A percentile compares a stretch with the other conserved stretches of the same genome.
phyloP scores from a whole-genome alignment of 2,888 invertebrate genomes.

The Rhyacophila evoluta region DNA sequence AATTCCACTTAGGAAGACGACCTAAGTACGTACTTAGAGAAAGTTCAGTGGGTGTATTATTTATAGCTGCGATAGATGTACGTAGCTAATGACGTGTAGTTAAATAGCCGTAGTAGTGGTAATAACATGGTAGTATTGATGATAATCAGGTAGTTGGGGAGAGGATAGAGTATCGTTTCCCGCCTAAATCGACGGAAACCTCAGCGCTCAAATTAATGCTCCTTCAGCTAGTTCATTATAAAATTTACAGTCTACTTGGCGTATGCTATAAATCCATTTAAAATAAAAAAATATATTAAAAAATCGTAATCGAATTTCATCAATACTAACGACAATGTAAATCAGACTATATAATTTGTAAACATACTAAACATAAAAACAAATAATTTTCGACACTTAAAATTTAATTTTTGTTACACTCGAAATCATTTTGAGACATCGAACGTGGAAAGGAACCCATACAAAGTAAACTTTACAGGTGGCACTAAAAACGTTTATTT shows the following conservation, averaged over 20 bases:
- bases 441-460: too few species aligned
- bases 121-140: background rate
- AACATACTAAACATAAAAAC: too few species aligned
- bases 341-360: too few species aligned
- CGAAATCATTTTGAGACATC: too few species aligned
- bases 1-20: too few species aligned
- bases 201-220: conserved; percentile 4
- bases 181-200: conserved; percentile 24
- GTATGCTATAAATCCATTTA: background rate
- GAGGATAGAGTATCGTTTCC: background rate
- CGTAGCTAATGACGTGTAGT: background rate
- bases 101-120: background rate
- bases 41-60: background rate
- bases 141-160: background rate
- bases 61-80: background rate
- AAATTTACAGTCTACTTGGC: background rate
- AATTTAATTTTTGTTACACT: too few species aligned
- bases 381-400: too few species aligned
- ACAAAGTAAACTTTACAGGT: too few species aligned
- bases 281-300: too few species aligned
- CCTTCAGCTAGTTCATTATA: background rate
- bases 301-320: too few species aligned
- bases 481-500: too few species aligned
- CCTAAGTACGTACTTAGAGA: background rate
- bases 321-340: too few species aligned